Conservation (phyloP, 2,888 invertebrate species). For the Phyllotreta cruciferae region DNA sequence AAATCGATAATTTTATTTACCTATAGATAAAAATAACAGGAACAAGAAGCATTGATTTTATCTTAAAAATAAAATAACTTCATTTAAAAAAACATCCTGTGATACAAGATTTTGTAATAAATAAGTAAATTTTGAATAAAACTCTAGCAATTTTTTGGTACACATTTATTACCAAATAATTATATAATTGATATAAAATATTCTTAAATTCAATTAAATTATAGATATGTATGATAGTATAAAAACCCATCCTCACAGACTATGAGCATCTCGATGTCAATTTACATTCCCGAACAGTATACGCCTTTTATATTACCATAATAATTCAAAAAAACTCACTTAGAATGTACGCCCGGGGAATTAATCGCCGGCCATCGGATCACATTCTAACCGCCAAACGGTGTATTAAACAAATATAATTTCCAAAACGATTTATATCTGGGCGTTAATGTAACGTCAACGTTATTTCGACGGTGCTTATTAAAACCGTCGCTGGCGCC, state of each 20-base stretch:
- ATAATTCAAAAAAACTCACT: conserved; percentile 59
- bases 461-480: conserved; percentile 50
- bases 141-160: neutral
- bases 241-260: conserved; percentile 19
- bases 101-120: neutral
- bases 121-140: neutral
- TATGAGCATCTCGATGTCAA: conserved; percentile 53
- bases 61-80: too few species aligned
- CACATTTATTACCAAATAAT: neutral
- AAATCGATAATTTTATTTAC: neutral
- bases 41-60: conserved; percentile 1
- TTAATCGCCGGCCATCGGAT: conserved; percentile 36
- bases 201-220: too few species aligned
- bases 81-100: too few species aligned
- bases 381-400: conserved; percentile 51
- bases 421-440: conserved; percentile 50
- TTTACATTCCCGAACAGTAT: conserved; percentile 61
- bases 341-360: conserved; percentile 50
- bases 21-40: too few species aligned
- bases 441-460: conserved; percentile 43
- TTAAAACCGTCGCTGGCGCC: conserved; percentile 47
- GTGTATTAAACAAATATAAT: conserved; percentile 53
- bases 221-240: conserved; percentile 39
- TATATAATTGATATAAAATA: too few species aligned
- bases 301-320: conserved; percentile 61